Evolutionary conservation across 1,140 invertebrate genomes (phyloP).

Genomic region (Zaprionus capensis): DNA sequence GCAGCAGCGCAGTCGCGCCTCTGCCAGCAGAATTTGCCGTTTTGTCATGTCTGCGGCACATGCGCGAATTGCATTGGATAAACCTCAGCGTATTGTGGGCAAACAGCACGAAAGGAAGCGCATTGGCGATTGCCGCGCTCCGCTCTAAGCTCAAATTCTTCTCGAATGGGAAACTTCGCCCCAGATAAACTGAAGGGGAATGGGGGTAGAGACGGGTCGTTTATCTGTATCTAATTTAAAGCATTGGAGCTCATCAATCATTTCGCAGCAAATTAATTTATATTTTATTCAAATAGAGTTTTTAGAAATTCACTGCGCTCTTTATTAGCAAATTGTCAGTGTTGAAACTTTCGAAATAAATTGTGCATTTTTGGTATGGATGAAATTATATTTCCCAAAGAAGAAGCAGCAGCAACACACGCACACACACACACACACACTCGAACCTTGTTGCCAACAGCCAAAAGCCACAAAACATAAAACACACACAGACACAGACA

Average conservation of each 20-base stretch:
- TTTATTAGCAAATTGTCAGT: slow-evolving; percentile 13
- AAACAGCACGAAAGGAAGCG: slow-evolving; percentile 70
- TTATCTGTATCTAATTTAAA: no score
- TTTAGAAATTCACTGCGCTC: slow-evolving; percentile 17
- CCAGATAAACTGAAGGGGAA: not conserved
- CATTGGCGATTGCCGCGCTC: not conserved
- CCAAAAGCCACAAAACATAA: slow-evolving; percentile 51
- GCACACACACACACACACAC: slow-evolving; percentile 6
- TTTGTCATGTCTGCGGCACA: slow-evolving; percentile 56
- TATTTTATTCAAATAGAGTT: slow-evolving; percentile 20
- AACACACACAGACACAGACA: slow-evolving; percentile 54
- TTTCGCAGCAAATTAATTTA: not conserved
- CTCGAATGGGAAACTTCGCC: not conserved
- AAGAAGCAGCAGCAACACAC: slow-evolving; percentile 28
- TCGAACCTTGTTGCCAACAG: not conserved
- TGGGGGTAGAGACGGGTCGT: not conserved
- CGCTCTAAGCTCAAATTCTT: slow-evolving; percentile 5
- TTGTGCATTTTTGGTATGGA: slow-evolving; percentile 48
- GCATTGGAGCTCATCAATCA: not conserved
- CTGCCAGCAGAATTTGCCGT: slow-evolving; percentile 30
- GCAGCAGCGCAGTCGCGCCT: slow-evolving; percentile 35
- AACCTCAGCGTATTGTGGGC: slow-evolving; percentile 39
- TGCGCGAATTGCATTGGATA: slow-evolving; percentile 49
- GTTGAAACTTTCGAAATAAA: slow-evolving; percentile 59
- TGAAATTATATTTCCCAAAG: slow-evolving; percentile 48